Evolutionary conservation across 2,797 vertebrate species (phyloP).

Genomic region (Schizopygopsis pylzovi): DNA sequence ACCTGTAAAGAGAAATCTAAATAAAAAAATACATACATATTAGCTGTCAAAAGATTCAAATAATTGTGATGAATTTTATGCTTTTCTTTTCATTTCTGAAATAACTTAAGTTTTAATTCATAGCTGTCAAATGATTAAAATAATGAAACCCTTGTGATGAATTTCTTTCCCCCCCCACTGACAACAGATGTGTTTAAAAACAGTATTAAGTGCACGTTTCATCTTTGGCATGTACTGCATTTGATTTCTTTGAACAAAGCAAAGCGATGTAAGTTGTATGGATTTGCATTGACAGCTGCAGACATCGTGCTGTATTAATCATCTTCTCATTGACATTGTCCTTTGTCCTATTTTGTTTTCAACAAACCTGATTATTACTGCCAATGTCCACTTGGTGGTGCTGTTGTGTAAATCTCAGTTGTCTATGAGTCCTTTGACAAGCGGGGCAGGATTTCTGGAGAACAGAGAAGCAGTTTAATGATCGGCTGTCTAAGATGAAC

Average conservation of each 20-base stretch:
- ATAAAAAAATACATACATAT: not conserved
- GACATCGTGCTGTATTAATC: not conserved
- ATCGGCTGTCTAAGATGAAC: conserved; percentile 45
- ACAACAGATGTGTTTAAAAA: not conserved
- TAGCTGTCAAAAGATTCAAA: not conserved
- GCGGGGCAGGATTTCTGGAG: conserved; percentile 30
- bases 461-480: conserved; percentile 40
- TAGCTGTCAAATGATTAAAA: not conserved
- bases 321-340: not conserved
- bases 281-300: not conserved
- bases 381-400: conserved; percentile 48
- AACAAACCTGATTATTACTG: not conserved
- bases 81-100: not conserved
- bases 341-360: not conserved
- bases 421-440: not conserved
- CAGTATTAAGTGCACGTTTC: not conserved
- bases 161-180: not conserved
- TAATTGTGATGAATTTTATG: not conserved
- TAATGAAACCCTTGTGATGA: not conserved
- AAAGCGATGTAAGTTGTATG: not conserved
- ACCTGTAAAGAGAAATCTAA: not conserved
- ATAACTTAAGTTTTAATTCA: not conserved
- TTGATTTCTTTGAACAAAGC: not conserved
- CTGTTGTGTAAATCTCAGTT: conserved; percentile 38
- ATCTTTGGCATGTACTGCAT: not conserved